Evolutionary conservation across 2,888 invertebrate species (phyloP).

Genomic region (Cephonodes hylas): DNA sequence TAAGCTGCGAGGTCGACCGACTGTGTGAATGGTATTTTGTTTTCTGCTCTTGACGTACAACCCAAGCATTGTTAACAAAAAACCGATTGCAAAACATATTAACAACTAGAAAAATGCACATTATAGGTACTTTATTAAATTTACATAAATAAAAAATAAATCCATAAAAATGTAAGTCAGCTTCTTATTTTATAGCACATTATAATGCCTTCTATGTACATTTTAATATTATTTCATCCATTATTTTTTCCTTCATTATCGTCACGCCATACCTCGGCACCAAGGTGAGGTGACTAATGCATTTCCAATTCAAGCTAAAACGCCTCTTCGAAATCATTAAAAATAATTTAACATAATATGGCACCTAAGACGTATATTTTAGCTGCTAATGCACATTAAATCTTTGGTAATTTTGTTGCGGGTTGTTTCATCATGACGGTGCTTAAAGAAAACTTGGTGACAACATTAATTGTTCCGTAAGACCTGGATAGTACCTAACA

Average conservation of each 20-base stretch:
- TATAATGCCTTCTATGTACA: background rate
- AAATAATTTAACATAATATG: background rate
- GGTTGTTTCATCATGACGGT: background rate
- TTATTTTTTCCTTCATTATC: background rate
- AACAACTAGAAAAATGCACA: background rate
- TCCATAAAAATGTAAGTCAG: background rate
- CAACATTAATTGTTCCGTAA: no score
- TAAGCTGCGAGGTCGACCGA: slow-evolving; percentile 64
- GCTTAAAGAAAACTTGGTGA: no score
- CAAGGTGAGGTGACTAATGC: slow-evolving; percentile 2
- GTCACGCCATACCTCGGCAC: background rate
- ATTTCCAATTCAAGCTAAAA: background rate
- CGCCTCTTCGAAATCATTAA: background rate
- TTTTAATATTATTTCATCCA: background rate
- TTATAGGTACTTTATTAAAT: no score
- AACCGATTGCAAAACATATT: background rate
- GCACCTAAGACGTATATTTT: background rate
- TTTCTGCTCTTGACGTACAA: slow-evolving; percentile 24
- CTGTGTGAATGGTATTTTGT: slow-evolving; percentile 51
- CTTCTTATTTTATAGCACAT: background rate
- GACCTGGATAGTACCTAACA: no score
- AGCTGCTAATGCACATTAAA: background rate
- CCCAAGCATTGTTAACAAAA: background rate
- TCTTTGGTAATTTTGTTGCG: background rate
- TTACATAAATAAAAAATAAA: no score